phyloP scores from a whole-genome alignment of 2,888 invertebrate genomes.

The Notodonta ziczac region DNA sequence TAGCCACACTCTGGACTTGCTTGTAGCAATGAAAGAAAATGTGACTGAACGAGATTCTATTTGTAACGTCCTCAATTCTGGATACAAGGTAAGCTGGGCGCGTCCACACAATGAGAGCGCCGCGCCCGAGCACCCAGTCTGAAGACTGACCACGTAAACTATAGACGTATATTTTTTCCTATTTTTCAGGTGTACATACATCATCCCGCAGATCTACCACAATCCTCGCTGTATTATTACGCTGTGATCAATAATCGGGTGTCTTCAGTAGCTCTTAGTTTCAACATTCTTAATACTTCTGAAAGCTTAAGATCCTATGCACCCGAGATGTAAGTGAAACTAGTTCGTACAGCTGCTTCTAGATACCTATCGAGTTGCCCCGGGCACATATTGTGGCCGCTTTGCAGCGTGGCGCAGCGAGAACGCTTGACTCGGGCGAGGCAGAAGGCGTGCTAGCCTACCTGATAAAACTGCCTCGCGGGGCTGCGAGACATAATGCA shows the following conservation, averaged over 20 bases:
- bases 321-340: conserved; percentile 39
- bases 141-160: no score
- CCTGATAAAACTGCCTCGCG: no score
- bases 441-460: no score
- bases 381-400: no score
- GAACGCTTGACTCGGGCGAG: no score
- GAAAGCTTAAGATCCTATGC: neutral
- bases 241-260: conserved; percentile 5
- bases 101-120: no score
- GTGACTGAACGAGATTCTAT: conserved; percentile 21
- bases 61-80: conserved; percentile 33
- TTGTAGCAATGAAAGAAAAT: conserved; percentile 21
- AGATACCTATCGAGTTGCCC: no score
- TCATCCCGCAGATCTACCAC: conserved; percentile 9
- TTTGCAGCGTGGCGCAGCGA: no score
- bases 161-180: neutral
- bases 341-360: neutral
- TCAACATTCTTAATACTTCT: conserved; percentile 5
- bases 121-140: no score
- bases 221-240: conserved; percentile 7
- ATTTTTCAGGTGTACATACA: conserved; percentile 10
- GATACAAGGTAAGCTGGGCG: conserved; percentile 38
- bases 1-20: conserved; percentile 26
- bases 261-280: conserved; percentile 5
- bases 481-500: no score